phyloP scores from a whole-genome alignment of 2,113 vertebrate species.

The Ranitomeya imitator region DNA sequence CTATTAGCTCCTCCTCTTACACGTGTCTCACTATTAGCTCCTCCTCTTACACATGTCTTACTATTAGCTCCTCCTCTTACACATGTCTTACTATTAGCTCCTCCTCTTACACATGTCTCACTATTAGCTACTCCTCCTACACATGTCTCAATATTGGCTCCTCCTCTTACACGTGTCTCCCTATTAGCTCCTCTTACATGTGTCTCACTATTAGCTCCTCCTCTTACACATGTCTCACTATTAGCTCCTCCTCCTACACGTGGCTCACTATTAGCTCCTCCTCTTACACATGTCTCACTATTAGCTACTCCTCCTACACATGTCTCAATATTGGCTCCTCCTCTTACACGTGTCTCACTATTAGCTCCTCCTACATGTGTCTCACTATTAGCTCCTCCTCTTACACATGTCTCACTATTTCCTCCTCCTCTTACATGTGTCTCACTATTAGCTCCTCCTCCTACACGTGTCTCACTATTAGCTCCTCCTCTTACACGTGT shows the following conservation, averaged over 20 bases:
- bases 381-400: too few relatives aligned
- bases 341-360: background rate
- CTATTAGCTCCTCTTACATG: background rate
- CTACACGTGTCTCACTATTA: too few relatives aligned
- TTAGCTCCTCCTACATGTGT: background rate
- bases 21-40: too few relatives aligned
- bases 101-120: background rate
- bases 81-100: background rate
- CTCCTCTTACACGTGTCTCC: background rate
- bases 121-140: background rate
- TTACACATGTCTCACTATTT: too few relatives aligned
- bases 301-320: background rate
- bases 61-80: background rate
- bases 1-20: too few relatives aligned
- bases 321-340: too few relatives aligned
- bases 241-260: background rate
- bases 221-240: background rate
- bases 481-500: too few relatives aligned
- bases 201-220: background rate
- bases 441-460: too few relatives aligned
- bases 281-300: background rate
- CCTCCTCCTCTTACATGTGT: too few relatives aligned
- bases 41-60: background rate
- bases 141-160: too few relatives aligned
- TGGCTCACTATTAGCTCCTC: background rate